Percentiles rank a stretch among this genome's conserved stretches.
phyloP scores from a whole-genome alignment of 2,797 vertebrate species.

The Ctenopoma kingsleyae region DNA sequence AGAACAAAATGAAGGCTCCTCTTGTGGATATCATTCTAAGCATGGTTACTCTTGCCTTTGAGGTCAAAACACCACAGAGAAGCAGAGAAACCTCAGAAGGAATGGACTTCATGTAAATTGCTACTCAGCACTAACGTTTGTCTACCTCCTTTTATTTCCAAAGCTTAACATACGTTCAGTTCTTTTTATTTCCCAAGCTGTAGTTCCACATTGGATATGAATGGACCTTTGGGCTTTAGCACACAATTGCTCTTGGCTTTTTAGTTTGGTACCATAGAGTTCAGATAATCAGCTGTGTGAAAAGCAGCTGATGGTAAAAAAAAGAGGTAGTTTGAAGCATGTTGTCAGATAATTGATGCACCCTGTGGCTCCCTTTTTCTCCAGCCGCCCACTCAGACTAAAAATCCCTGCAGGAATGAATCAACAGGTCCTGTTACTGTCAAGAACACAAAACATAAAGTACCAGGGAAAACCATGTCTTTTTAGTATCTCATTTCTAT shows the following conservation, averaged over 20 bases:
- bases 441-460: conserved; percentile 62
- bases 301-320: conserved; percentile 63
- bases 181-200: conserved; percentile 53
- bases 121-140: conserved; percentile 43
- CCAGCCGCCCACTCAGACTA: conserved; percentile 68
- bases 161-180: conserved; percentile 37
- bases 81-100: conserved; percentile 26
- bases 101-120: conserved; percentile 71
- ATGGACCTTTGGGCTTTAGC: conserved; percentile 62
- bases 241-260: conserved; percentile 66
- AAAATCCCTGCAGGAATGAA: conserved; percentile 73
- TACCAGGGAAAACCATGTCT: conserved; percentile 29
- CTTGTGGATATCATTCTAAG: conserved; percentile 36
- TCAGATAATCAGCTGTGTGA: conserved; percentile 70
- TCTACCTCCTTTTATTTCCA: conserved; percentile 50
- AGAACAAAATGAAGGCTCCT: conserved; percentile 33
- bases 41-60: conserved; percentile 35
- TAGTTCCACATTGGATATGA: conserved; percentile 49
- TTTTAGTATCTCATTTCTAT: conserved; percentile 51
- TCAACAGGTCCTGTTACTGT: conserved; percentile 61
- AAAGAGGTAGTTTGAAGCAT: conserved; percentile 63
- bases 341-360: conserved; percentile 81
- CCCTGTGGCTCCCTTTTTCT: conserved; percentile 72
- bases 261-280: conserved; percentile 50
- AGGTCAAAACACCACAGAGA: conserved; percentile 59